phyloP scores from a whole-genome alignment of 2,888 invertebrate species.

The Chydorus sphaericus region DNA sequence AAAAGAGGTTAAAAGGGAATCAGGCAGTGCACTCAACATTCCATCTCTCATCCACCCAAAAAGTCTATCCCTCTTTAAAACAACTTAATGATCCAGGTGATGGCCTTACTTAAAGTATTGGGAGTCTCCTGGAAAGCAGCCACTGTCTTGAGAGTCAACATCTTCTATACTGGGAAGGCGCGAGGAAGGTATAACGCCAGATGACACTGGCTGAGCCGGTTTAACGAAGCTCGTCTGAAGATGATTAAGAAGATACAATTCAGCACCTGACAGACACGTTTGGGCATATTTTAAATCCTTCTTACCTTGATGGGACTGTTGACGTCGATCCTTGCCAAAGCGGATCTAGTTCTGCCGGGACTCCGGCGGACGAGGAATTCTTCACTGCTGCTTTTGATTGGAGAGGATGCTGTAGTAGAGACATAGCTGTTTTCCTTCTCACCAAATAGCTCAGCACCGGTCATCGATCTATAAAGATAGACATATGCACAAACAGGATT shows the following conservation, averaged over 20 bases:
- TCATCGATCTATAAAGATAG: background rate
- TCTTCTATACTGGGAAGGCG: slow-evolving; percentile 2
- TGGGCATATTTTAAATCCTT: too few species aligned
- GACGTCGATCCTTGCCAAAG: background rate
- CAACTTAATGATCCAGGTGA: slow-evolving; percentile 1
- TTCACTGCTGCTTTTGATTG: background rate
- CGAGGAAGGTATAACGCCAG: background rate
- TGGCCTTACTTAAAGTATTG: slow-evolving; percentile 2
- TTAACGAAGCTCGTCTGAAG: background rate
- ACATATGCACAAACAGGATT: background rate
- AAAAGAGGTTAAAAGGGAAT: too few species aligned
- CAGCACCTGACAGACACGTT: background rate
- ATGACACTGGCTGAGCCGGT: background rate
- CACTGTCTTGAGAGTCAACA: slow-evolving; percentile 8
- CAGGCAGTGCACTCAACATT: too few species aligned
- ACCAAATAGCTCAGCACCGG: background rate
- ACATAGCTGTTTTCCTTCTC: slow-evolving; percentile 3
- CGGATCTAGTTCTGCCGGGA: background rate
- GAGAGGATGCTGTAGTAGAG: background rate
- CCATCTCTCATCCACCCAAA: too few species aligned
- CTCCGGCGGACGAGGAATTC: background rate
- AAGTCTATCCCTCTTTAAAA: too few species aligned
- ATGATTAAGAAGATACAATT: background rate
- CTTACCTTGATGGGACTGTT: background rate
- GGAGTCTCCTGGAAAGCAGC: slow-evolving; percentile 2